Base-by-base conservation (phyloP, 2,888 invertebrate genomes). In the Hypercompe scribonia region DNA sequence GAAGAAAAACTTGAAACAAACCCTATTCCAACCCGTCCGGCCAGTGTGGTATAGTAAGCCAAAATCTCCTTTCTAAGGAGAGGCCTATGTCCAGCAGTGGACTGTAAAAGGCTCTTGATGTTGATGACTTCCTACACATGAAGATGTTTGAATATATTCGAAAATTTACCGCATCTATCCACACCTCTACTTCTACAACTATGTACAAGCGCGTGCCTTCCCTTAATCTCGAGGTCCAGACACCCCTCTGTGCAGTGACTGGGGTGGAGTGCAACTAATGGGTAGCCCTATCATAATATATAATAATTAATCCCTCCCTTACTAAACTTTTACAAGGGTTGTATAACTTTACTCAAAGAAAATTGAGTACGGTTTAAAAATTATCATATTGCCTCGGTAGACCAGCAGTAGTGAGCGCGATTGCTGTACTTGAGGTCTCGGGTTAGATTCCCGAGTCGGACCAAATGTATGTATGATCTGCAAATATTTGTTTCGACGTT, bases 191-290 rank as follows among this genome's bases (percentile, higher is more conserved):
- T 31, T 58, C 28, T 10, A 15, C 34, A 28, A 72, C 13, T 50
- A 70, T 65, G 76, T 21, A 78, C 77, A 77, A 77, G 78, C 81
- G 82, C 86, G 84, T 84, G 79, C 74, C 79, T 80, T 87, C 85
- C 81, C 83, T 73, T 68, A 79, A 77, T 84, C 84, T 81, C 34
- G 75, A 74, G 82, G 58, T 81, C 74, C 77, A 80, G 69, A 76
- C 85, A 81, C 86, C 88, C 88, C 88, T 85, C 86, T 69, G 81
- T 81, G 64, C 21, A 58, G 72, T 73, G 75, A 77, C 61, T 78
- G 76, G 76, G 71, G 70, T 75, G 63, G 75, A 73, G 76, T 83
- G 83, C 84, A 81, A 77, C 82, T 87, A 89, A 88, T 86, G 81
- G 84, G 81, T 71, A 74, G 66, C 76, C 78, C 74, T 78, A 79